phyloP scores from a whole-genome alignment of 2,797 vertebrate genomes.

The Mastacembelus armatus region DNA sequence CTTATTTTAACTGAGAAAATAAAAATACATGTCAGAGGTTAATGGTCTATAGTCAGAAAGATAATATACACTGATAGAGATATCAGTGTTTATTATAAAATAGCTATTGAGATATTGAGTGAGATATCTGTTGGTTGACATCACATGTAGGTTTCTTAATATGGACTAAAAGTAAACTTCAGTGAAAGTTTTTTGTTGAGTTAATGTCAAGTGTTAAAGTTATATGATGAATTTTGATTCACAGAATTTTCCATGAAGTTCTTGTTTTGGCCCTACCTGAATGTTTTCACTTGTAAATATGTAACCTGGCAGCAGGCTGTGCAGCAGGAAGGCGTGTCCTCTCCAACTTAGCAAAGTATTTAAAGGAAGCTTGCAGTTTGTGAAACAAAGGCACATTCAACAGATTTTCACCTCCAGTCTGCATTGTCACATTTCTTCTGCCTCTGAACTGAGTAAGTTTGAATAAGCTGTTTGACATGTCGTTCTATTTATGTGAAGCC shows the following conservation, averaged over 20 bases:
- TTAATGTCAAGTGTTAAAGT: too few relatives aligned
- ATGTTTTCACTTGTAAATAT: conserved; percentile 7
- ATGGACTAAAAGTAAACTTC: too few relatives aligned
- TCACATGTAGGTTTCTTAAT: too few relatives aligned
- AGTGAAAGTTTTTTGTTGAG: too few relatives aligned
- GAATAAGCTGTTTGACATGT: conserved; percentile 8
- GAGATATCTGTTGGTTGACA: too few relatives aligned
- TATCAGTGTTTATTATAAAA: too few relatives aligned
- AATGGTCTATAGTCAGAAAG: too few relatives aligned
- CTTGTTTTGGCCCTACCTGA: neutral
- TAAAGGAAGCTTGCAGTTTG: conserved; percentile 37
- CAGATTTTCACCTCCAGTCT: conserved; percentile 18
- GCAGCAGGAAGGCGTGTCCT: conserved; percentile 59
- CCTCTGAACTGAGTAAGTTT: conserved; percentile 67
- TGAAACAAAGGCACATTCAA: conserved; percentile 14
- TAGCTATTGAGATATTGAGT: too few relatives aligned
- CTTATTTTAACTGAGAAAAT: too few relatives aligned
- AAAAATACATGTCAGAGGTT: too few relatives aligned
- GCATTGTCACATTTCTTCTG: conserved; percentile 12
- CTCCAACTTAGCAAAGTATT: conserved; percentile 40
- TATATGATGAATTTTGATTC: too few relatives aligned
- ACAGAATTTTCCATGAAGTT: neutral
- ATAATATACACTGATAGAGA: too few relatives aligned
- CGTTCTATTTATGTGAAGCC: neutral
- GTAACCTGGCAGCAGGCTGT: neutral